Conservation (phyloP, 2,113 vertebrate species). For the Leucosticte australis region DNA sequence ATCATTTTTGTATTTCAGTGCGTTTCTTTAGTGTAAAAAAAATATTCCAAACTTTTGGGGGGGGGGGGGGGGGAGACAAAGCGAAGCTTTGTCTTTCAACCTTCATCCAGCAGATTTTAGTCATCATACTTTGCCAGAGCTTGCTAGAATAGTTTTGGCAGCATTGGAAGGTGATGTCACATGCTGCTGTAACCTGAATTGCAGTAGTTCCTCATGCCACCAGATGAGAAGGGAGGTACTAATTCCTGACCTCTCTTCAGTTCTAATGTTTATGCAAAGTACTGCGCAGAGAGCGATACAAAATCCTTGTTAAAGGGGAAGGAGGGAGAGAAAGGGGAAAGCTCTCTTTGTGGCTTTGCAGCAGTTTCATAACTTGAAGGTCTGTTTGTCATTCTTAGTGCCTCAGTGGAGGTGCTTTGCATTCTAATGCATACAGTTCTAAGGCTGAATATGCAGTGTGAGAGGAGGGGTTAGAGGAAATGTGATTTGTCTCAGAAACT, state of each 20-base stretch:
- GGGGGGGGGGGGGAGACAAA: neutral
- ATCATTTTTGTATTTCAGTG: neutral
- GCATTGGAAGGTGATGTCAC: neutral
- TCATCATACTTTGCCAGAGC: neutral
- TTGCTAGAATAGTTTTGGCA: neutral
- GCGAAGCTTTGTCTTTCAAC: neutral
- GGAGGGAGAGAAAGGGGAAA: neutral
- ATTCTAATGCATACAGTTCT: neutral
- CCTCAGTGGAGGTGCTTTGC: conserved; percentile 3
- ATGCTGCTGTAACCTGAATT: neutral
- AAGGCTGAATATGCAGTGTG: neutral
- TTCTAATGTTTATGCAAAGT: neutral
- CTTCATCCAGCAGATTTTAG: neutral
- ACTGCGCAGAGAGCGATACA: neutral
- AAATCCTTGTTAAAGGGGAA: neutral
- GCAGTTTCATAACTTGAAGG: neutral
- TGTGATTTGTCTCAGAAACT: neutral
- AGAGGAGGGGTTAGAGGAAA: neutral
- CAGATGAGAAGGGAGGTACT: neutral
- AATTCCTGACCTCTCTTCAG: neutral
- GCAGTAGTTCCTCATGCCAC: neutral
- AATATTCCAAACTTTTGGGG: neutral
- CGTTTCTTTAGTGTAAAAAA: neutral
- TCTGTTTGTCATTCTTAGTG: neutral
- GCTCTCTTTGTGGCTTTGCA: neutral